A percentile compares a stretch with the other conserved stretches of the same genome.
Conservation (phyloP, 2,113 vertebrate genomes). For the Phrynocephalus versicolor region DNA sequence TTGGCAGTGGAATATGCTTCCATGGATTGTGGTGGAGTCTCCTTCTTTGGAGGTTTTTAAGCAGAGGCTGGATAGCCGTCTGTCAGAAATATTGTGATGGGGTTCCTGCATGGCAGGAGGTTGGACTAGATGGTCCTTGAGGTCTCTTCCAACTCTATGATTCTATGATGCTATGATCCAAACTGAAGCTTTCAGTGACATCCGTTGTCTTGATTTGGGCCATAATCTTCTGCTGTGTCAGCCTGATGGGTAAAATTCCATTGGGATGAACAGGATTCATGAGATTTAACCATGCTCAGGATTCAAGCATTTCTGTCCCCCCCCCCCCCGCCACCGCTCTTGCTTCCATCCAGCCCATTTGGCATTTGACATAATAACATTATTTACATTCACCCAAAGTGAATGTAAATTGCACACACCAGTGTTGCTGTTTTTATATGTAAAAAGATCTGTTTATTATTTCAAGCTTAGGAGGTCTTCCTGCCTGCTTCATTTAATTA, state of each 20-base stretch:
- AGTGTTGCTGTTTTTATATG: neutral
- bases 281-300: no score
- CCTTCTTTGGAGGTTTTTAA: no score
- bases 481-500: conserved; percentile 25
- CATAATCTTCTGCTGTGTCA: neutral
- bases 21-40: no score
- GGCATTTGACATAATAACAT: neutral
- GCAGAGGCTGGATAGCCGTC: no score
- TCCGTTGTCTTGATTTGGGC: neutral
- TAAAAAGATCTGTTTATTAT: conserved; percentile 38
- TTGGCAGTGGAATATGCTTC: no score
- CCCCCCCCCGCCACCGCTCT: neutral
- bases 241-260: neutral
- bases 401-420: neutral
- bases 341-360: neutral
- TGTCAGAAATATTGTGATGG: no score
- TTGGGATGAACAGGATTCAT: no score
- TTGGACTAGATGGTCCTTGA: no score
- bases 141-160: no score
- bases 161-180: no score
- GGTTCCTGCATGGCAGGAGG: no score
- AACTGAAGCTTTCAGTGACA: neutral
- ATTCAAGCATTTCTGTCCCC: neutral
- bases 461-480: conserved; percentile 46
- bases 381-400: conserved; percentile 21